Percentiles rank a stretch among this genome's conserved stretches.
phyloP scores from a whole-genome alignment of 2,113 vertebrate genomes.

The Eudyptes chrysolophus region DNA sequence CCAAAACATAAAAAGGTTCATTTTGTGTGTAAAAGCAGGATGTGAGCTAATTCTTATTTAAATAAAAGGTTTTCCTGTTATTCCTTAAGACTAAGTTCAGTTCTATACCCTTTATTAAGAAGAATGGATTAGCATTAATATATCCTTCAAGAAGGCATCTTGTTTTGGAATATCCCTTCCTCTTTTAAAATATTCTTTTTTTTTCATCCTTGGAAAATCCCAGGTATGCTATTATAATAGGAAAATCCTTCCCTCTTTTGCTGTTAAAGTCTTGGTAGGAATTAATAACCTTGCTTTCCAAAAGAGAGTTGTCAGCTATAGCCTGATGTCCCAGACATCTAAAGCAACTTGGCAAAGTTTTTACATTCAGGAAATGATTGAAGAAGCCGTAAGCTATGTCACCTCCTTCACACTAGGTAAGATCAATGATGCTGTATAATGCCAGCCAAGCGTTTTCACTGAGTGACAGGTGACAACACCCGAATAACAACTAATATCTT shows the following conservation, averaged over 20 bases:
- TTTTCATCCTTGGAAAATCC: background rate
- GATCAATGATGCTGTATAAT: slow-evolving; percentile 21
- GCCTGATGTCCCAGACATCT: background rate
- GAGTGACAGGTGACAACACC: slow-evolving; percentile 35
- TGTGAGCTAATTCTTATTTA: background rate
- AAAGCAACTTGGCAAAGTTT: background rate
- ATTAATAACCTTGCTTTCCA: background rate
- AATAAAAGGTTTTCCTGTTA: background rate
- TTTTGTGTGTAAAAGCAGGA: background rate
- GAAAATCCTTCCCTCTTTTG: background rate
- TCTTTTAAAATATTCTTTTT: background rate
- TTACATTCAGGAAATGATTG: background rate
- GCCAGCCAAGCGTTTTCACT: background rate
- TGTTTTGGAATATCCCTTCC: background rate
- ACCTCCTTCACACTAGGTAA: background rate
- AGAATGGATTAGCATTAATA: background rate
- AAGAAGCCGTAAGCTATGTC: background rate
- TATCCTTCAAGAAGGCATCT: background rate
- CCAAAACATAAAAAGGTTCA: background rate
- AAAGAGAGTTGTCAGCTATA: background rate
- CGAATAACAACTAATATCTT: background rate
- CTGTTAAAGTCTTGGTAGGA: background rate
- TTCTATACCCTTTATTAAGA: background rate
- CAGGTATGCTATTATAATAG: background rate
- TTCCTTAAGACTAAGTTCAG: background rate